phyloP scores from a whole-genome alignment of 1,140 invertebrate genomes.

The Brachionus asplanchnoidis region DNA sequence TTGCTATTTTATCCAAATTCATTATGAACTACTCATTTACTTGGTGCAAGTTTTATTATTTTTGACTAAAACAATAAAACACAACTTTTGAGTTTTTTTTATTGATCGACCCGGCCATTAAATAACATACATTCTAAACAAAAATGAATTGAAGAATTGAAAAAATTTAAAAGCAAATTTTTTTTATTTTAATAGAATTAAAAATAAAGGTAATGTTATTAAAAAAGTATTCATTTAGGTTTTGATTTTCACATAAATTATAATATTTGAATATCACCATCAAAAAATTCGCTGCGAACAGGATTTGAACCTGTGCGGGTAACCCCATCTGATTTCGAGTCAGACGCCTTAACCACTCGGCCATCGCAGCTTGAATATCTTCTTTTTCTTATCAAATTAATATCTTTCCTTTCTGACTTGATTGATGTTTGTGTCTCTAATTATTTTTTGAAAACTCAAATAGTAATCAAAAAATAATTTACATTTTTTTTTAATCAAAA shows the following conservation, averaged over 20 bases:
- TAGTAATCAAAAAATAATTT: no score
- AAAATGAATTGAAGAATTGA: background rate
- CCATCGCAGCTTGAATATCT: slow-evolving; percentile 2
- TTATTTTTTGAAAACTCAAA: no score
- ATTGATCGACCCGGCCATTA: background rate
- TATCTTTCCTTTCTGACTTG: no score
- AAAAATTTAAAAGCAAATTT: background rate
- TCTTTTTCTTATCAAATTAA: no score
- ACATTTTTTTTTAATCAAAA: no score
- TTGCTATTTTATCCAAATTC: background rate
- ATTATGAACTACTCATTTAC: background rate
- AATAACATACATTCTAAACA: background rate
- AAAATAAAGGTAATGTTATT: background rate
- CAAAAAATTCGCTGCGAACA: slow-evolving; percentile 32
- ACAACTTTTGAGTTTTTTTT: background rate
- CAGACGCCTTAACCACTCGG: slow-evolving; percentile 41
- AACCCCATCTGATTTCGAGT: slow-evolving; percentile 41
- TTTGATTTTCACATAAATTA: background rate
- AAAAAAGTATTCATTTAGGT: background rate
- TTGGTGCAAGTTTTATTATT: background rate
- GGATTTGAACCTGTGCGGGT: slow-evolving; percentile 42
- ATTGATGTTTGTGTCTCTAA: no score
- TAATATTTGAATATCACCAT: background rate
- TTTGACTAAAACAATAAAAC: background rate
- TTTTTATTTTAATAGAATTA: background rate